Evolutionary conservation across 2,113 vertebrate species (phyloP).

Genomic region (Phocoena phocoena): DNA sequence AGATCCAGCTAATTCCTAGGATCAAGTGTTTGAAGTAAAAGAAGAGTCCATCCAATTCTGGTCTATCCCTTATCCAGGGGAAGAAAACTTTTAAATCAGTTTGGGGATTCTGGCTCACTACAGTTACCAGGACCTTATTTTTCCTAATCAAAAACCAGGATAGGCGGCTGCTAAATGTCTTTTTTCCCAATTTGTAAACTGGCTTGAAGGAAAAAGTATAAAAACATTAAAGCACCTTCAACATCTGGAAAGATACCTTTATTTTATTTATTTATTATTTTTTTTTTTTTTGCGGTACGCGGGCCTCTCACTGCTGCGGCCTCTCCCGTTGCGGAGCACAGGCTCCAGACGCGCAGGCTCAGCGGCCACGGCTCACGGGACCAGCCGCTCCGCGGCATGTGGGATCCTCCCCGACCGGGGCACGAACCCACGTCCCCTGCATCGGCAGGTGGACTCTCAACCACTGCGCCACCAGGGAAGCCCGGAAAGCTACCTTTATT

Average conservation of each 20-base stretch:
- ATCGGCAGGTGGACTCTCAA: too few relatives aligned
- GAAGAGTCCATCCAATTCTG: neutral
- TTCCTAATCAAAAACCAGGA: neutral
- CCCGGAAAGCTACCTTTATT: neutral
- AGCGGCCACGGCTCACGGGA: too few relatives aligned
- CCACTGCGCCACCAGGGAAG: too few relatives aligned
- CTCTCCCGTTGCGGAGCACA: too few relatives aligned
- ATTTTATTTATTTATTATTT: neutral
- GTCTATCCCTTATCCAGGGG: neutral
- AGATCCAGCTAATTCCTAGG: neutral
- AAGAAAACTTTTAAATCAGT: neutral
- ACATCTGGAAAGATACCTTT: neutral
- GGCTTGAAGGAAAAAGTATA: neutral
- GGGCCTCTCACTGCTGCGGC: too few relatives aligned
- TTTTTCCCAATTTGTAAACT: slow-evolving; percentile 3
- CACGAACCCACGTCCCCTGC: too few relatives aligned
- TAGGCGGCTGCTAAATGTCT: neutral
- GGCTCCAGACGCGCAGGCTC: too few relatives aligned
- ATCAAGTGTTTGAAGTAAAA: neutral
- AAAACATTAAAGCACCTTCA: neutral
- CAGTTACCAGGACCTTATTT: neutral
- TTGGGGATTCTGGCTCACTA: neutral
- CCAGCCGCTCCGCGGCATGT: too few relatives aligned
- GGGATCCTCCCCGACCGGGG: too few relatives aligned
- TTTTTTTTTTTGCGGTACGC: too few relatives aligned